phyloP scores from a whole-genome alignment of 2,797 vertebrate genomes.

The Tinamus major region DNA sequence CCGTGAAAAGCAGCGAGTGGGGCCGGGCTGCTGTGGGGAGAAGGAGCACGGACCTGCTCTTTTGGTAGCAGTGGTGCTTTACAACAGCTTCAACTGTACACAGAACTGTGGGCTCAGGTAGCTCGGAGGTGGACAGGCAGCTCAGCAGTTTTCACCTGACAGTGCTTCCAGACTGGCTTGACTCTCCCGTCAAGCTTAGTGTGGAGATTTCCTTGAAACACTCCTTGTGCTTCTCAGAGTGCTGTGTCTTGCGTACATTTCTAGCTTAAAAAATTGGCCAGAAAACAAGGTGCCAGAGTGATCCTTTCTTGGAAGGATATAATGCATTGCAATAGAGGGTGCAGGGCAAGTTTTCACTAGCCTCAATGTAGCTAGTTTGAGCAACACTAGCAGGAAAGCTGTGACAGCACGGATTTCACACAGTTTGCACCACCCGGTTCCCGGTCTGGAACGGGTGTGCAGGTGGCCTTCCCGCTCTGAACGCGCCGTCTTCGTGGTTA shows the following conservation, averaged over 20 bases:
- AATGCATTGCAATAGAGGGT: background rate
- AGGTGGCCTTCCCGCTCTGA: background rate
- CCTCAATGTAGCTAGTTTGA: background rate
- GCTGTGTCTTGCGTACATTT: background rate
- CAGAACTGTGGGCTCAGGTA: constrained; percentile 10
- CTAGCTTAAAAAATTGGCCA: background rate
- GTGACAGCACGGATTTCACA: background rate
- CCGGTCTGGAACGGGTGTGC: background rate
- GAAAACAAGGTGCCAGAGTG: background rate
- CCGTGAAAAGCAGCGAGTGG: background rate
- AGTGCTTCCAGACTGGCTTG: background rate
- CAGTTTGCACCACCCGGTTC: background rate
- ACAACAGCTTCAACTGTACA: background rate
- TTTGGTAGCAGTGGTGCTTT: background rate
- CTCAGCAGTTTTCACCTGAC: background rate
- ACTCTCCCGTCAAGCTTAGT: constrained; percentile 15
- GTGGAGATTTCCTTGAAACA: background rate
- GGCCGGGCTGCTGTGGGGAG: background rate
- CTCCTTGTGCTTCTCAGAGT: background rate
- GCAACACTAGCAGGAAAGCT: background rate
- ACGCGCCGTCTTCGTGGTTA: background rate
- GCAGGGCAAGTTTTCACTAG: rapidly evolving
- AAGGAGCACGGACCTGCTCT: background rate
- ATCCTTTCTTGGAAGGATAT: background rate
- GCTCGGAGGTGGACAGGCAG: constrained; percentile 34